A percentile compares a stretch with the other conserved stretches of the same genome.
Conservation (phyloP, 2,113 vertebrate genomes). For the Gasterosteus aculeatus region DNA sequence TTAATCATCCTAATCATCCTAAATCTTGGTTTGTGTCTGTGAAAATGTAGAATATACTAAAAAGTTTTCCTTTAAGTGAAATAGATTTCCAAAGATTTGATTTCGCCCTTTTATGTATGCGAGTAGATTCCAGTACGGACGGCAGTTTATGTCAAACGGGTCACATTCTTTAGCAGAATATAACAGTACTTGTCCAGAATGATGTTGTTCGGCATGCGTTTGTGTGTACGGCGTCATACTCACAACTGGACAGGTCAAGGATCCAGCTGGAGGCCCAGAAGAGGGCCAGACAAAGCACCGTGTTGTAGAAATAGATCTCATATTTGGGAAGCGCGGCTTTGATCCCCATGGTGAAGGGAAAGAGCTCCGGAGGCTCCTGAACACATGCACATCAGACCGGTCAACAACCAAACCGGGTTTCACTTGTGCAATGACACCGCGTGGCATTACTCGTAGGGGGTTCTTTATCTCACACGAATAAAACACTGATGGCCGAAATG, state of each 20-base stretch:
- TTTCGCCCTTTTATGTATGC: neutral
- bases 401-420: slow-evolving; percentile 1
- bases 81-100: neutral
- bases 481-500: neutral
- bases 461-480: neutral
- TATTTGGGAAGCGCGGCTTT: slow-evolving; percentile 88
- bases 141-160: neutral
- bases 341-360: slow-evolving; percentile 84
- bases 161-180: neutral
- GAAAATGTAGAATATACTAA: neutral
- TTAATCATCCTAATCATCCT: no score
- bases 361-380: slow-evolving; percentile 33
- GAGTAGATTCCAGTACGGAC: neutral
- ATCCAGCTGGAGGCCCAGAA: slow-evolving; percentile 89
- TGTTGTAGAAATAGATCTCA: slow-evolving; percentile 90
- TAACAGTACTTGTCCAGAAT: neutral
- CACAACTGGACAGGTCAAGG: slow-evolving; percentile 90
- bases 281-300: slow-evolving; percentile 85
- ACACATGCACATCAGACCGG: slow-evolving; percentile 5
- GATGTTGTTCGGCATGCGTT: neutral
- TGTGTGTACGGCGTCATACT: slow-evolving; percentile 50
- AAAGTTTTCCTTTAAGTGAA: neutral
- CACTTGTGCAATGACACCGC: neutral
- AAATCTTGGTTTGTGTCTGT: neutral
- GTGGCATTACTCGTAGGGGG: no score